Percentiles rank a stretch among this genome's conserved stretches.
Conservation (phyloP, 2,888 invertebrate genomes). For the Ecdyonurus torrentis region DNA sequence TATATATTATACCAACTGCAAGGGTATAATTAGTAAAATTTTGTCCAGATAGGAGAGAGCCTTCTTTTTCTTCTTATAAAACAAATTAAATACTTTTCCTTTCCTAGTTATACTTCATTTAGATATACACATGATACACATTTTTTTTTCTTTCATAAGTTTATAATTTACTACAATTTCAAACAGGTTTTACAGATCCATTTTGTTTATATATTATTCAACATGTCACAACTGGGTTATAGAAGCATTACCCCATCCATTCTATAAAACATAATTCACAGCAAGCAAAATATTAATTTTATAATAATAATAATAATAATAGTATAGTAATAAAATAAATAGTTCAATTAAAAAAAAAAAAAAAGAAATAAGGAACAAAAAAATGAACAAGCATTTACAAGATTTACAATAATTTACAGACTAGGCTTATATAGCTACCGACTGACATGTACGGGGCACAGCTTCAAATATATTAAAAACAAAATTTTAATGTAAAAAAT, state of each 20-base stretch:
- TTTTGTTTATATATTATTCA: neutral
- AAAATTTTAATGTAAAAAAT: neutral
- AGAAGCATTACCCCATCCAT: neutral
- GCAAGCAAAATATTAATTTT: neutral
- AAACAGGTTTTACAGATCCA: neutral
- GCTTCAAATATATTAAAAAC: neutral
- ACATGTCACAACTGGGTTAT: neutral
- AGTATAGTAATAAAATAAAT: too few species aligned
- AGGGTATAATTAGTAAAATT: too few species aligned
- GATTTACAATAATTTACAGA: neutral
- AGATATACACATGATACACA: too few species aligned
- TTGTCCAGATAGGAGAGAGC: too few species aligned
- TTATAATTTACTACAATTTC: too few species aligned
- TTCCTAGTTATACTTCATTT: too few species aligned
- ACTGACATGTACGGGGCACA: neutral
- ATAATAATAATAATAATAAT: neutral
- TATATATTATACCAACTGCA: too few species aligned
- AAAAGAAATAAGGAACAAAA: too few species aligned
- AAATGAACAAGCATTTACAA: neutral
- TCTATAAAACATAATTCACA: neutral
- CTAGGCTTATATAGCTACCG: neutral
- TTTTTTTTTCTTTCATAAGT: too few species aligned
- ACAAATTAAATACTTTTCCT: too few species aligned
- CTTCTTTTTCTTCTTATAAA: too few species aligned
- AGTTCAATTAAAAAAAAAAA: neutral